Evolutionary conservation across 2,888 invertebrate species (phyloP), one percentile per base, ranked within the genome.

Genomic region (Crepidodera aurea): DNA sequence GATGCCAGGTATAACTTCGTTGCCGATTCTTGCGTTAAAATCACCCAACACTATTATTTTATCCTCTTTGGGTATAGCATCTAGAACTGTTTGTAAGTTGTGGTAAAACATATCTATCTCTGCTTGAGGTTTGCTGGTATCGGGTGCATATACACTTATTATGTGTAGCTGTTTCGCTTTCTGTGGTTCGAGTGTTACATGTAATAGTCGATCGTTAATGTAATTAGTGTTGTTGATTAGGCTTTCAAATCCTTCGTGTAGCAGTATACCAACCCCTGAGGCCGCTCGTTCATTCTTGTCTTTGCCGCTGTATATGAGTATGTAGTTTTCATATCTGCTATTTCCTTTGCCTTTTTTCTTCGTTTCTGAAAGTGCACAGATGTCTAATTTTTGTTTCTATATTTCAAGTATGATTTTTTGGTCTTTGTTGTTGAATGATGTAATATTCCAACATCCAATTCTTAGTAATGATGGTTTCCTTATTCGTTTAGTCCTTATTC

Each of bases 401-500:
- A n/a, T 10, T 34, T 34, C n/a, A 34, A 34, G 2, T 34, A 34
- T 2, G 2, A 34, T 34, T 34, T 34, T 10, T 34, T 34, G 10
- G n/a, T 18, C 19, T 15, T 25, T 27, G 15, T 48, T 48, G 13
- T 1, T 48, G 1, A 48, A 27, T 48, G 27, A 12, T 27, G 25
- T 48, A 13, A 25, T 27, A 13, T 48, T 48, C 27, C 13, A 48
- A 2, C 4, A 4, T 12, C 5, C 2, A 2, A 48, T 48, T 48
- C 25, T 25, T 27, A 48, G 12, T 13, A 27, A 12, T 13, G 25
- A 27, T 1, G 27, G 25, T 48, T 48, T 48, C 2, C 48, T 2
- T 27, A 48, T 5, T 25, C 27, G 48, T 13, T 48, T 48, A 13
- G 5, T 25, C 48, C 48, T 48, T 48, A 15, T 27, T 48, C 27